Evolutionary conservation across 1,140 invertebrate genomes (phyloP).

Genomic region (Drosophila arizonae): DNA sequence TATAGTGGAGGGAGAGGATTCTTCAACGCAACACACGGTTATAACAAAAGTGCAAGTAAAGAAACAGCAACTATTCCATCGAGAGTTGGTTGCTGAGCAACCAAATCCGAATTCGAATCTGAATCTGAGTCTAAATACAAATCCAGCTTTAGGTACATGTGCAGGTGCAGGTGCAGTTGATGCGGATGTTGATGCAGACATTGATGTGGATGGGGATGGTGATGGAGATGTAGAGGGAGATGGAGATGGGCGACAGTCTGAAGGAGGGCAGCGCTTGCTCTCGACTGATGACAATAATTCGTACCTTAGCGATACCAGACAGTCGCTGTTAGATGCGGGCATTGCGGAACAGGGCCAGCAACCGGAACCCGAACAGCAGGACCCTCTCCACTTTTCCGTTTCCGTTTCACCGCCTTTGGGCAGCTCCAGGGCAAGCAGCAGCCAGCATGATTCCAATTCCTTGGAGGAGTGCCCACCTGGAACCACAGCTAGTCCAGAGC

Average conservation of each 20-base stretch:
- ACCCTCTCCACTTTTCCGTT: constrained; percentile 32
- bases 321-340: constrained; percentile 44
- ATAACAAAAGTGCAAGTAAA: constrained; percentile 83
- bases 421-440: constrained; percentile 38
- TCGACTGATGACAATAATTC: constrained; percentile 60
- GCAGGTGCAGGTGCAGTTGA: constrained; percentile 7
- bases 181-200: constrained; percentile 37
- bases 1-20: constrained; percentile 82
- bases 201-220: constrained; percentile 48
- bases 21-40: constrained; percentile 82
- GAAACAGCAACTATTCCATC: constrained; percentile 83
- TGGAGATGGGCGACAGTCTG: constrained; percentile 11
- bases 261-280: constrained; percentile 11
- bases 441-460: constrained; percentile 65
- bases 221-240: constrained; percentile 24
- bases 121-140: not conserved
- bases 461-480: constrained; percentile 48
- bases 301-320: constrained; percentile 54
- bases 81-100: constrained; percentile 57
- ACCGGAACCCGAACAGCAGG: not conserved
- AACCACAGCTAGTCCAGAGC: no score
- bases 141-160: not conserved
- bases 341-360: constrained; percentile 27
- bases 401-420: constrained; percentile 41
- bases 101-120: constrained; percentile 9